phyloP scores from a whole-genome alignment of 1,140 invertebrate species.

The Solen grandis region DNA sequence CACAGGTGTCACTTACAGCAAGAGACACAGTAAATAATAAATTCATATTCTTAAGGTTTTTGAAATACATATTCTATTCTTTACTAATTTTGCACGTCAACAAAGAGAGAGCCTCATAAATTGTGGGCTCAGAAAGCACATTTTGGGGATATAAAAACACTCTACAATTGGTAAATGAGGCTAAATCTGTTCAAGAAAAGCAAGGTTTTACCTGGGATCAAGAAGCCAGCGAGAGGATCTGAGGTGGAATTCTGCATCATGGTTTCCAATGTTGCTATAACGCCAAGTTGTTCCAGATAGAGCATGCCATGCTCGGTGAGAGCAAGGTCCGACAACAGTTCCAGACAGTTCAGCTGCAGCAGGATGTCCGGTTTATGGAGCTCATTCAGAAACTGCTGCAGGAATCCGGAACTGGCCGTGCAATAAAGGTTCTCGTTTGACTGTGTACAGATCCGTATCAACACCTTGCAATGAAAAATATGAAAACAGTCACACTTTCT shows the following conservation, averaged over 20 bases:
- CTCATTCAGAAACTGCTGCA: slow-evolving; percentile 86
- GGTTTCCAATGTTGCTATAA: slow-evolving; percentile 85
- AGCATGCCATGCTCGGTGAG: slow-evolving; percentile 86
- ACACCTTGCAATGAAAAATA: slow-evolving; percentile 82
- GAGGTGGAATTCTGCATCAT: slow-evolving; percentile 84
- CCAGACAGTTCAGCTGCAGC: slow-evolving; percentile 88
- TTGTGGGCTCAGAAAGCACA: too few relatives aligned
- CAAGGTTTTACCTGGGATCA: slow-evolving; percentile 87
- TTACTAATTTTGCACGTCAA: too few relatives aligned
- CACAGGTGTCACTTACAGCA: too few relatives aligned
- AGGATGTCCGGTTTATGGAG: slow-evolving; percentile 87
- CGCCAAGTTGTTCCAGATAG: slow-evolving; percentile 86
- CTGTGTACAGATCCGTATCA: slow-evolving; percentile 85
- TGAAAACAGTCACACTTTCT: neutral
- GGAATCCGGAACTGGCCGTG: slow-evolving; percentile 84
- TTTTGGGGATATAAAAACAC: too few relatives aligned
- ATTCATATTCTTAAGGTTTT: too few relatives aligned
- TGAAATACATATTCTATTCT: too few relatives aligned
- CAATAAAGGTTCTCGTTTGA: slow-evolving; percentile 84
- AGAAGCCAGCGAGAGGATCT: slow-evolving; percentile 84
- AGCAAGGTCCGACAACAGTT: slow-evolving; percentile 87
- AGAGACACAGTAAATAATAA: too few relatives aligned
- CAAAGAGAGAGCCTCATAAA: too few relatives aligned
- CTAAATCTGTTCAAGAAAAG: too few relatives aligned
- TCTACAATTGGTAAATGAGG: too few relatives aligned